Conservation (phyloP, 2,113 vertebrate genomes). For the Malurus alboscapulatus region DNA sequence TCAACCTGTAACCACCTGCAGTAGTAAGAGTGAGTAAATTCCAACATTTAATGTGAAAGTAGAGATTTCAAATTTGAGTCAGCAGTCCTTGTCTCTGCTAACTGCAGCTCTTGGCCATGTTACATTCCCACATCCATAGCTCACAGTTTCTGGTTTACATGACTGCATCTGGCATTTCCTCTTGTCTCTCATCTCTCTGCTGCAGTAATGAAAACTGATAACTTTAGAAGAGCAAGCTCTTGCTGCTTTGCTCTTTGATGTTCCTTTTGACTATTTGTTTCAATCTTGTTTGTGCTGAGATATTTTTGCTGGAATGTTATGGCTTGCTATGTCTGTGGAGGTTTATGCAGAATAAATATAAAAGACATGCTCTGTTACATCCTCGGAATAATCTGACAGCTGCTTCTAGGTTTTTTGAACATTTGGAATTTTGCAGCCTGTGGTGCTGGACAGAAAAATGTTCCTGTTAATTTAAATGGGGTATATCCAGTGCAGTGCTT, state of each 20-base stretch:
- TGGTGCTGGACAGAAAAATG: background rate
- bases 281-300: background rate
- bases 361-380: fast-evolving
- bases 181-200: background rate
- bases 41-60: background rate
- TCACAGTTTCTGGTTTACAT: background rate
- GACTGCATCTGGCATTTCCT: background rate
- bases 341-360: background rate
- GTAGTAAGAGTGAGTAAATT: background rate
- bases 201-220: background rate
- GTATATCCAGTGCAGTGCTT: background rate
- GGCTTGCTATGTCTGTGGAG: background rate
- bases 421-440: background rate
- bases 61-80: background rate
- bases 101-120: background rate
- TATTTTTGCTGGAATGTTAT: background rate
- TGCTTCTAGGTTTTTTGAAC: background rate
- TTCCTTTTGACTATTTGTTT: background rate
- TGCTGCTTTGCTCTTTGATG: background rate
- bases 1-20: background rate
- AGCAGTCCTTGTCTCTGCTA: background rate
- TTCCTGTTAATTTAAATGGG: background rate
- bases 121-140: background rate
- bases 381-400: background rate
- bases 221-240: background rate